Conservation (phyloP, 2,888 invertebrate genomes). For the Caenorhabditis sp. region DNA sequence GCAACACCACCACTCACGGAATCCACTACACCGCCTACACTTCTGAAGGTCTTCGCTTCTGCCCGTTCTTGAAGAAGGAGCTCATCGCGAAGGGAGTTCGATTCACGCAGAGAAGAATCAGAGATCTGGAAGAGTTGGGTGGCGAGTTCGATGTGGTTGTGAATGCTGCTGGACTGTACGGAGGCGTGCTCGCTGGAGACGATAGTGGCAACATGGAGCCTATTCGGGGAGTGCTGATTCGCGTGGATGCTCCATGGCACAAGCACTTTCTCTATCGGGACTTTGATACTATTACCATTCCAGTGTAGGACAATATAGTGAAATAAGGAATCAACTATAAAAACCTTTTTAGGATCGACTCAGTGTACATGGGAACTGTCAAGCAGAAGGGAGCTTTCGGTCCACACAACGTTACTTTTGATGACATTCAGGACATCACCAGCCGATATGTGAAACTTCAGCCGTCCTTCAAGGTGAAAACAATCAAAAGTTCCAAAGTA, state of each 20-base stretch:
- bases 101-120: constrained; percentile 60
- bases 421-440: constrained; percentile 65
- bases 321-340: background rate
- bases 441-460: constrained; percentile 65
- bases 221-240: constrained; percentile 48
- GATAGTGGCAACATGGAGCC: constrained; percentile 71
- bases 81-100: constrained; percentile 60
- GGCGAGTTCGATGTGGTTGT: constrained; percentile 84
- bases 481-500: background rate
- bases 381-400: constrained; percentile 62
- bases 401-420: constrained; percentile 42
- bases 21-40: constrained; percentile 75
- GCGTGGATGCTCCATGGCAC: constrained; percentile 92
- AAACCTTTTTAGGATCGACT: constrained; percentile 61
- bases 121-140: constrained; percentile 65
- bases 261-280: constrained; percentile 89
- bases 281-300: constrained; percentile 73
- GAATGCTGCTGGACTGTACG: constrained; percentile 84
- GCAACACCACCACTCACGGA: constrained; percentile 49
- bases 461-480: constrained; percentile 67
- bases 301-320: constrained; percentile 54
- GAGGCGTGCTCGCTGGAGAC: constrained; percentile 83
- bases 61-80: constrained; percentile 69
- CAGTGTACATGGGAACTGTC: constrained; percentile 70
- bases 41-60: constrained; percentile 71